These are phyloP conservation scores for Coelinius sp. DNA, from an alignment of 2,888 invertebrate genomes.

Conservation along the genomic window DNA sequence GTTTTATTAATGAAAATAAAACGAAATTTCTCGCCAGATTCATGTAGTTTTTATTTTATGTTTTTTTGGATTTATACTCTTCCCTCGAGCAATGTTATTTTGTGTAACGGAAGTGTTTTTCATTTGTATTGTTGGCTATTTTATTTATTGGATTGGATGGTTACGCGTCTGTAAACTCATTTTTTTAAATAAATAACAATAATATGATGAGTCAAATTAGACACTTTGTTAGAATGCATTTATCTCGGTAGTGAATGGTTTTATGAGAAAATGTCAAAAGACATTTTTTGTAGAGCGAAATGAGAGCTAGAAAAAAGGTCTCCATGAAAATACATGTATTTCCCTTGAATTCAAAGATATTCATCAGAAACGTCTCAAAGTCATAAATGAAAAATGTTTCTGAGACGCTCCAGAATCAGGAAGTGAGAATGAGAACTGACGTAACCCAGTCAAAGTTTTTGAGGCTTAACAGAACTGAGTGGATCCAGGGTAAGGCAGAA, in stretches of 20 bases:
- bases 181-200: background rate
- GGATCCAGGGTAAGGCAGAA: background rate
- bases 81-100: background rate
- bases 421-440: background rate
- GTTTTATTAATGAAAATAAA: constrained; percentile 1
- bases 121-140: constrained; percentile 5
- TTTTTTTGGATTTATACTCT: background rate
- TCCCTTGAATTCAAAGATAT: no score
- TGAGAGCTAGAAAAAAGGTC: no score
- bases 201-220: background rate
- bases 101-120: background rate
- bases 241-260: no score
- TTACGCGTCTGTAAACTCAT: background rate
- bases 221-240: no score
- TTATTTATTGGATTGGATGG: background rate
- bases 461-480: background rate
- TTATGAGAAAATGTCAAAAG: no score
- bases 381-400: background rate
- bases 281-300: no score
- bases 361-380: background rate
- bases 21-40: background rate
- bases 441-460: constrained; percentile 10
- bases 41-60: no score
- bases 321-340: no score
- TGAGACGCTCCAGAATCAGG: background rate